Base-by-base conservation (phyloP, 2,797 vertebrate genomes). In the Smutsia temminckii region DNA sequence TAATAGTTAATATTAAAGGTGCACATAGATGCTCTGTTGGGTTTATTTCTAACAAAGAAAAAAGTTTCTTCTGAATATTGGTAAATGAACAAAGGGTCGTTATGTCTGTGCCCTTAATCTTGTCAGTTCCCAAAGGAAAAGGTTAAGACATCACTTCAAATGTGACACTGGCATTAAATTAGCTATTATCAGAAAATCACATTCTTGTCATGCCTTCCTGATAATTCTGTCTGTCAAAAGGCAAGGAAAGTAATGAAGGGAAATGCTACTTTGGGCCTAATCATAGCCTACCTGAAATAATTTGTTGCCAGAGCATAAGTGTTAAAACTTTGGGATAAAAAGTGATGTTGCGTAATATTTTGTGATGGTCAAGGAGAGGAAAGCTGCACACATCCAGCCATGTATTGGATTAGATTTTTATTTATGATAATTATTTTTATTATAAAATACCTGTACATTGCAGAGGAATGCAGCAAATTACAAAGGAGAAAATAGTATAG, bases 151-250 rank as follows among this genome's bases (percentile, higher is more conserved):
- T 29, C 8, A 4, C 53, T 94, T 86, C 69, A 74, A 89, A 79
- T 79, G 21, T 64, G 72, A 63, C 29, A 51, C 37, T 79, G 64
- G 16, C 40, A 66, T 68, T 89, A 87, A 95, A 53, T 91, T 83
- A 91, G 12, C 46, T 78, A 85, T 85, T 68, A 61, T 37, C 40
- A 80, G 72, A 27, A 88, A 92, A 85, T 78, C 49, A 51, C 79
- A 77, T 83, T 93, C n/a, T 93, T 93, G 51, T 81, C 72, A 94
- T 92, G 78, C 10, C 49, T 95, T 80, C 66, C 71, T 88, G 80
- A 53, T 61, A 85, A 77, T 90, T 95, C 32, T 83, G 1, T 80
- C 49, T 95, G 27, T 64, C 49, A 92, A 88, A 85, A 88, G 25
- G 27, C 63, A 92, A 95, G 68, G n/a, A 53, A 85, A 91, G n/a